Percentiles rank a stretch among this genome's conserved stretches.
These are phyloP conservation scores for Elephantulus edwardii DNA, from an alignment of 2,113 vertebrate genomes.

Conservation along the genomic window DNA sequence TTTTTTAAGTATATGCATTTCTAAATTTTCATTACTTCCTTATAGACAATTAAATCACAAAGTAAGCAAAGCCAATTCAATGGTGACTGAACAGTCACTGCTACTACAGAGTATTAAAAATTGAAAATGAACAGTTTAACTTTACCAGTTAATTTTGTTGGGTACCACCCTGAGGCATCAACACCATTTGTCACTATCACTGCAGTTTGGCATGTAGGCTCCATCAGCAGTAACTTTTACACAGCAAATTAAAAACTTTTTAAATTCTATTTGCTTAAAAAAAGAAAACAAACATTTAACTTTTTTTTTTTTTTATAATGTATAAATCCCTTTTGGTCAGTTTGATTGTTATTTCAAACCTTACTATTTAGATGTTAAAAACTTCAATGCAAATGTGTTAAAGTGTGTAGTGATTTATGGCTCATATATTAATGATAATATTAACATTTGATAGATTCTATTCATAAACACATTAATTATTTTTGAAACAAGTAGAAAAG, in stretches of 20 bases:
- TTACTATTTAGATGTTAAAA: not conserved
- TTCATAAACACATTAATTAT: not conserved
- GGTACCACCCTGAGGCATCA: conserved; percentile 74
- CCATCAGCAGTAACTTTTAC: not conserved
- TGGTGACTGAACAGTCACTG: conserved; percentile 66
- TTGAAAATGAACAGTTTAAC: conserved; percentile 72
- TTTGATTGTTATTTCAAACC: not conserved
- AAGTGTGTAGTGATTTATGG: not conserved
- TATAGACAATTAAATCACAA: conserved; percentile 79
- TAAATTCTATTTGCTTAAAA: not conserved
- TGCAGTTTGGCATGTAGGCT: conserved; percentile 22
- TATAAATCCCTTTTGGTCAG: not conserved
- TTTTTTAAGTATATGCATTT: conserved; percentile 34
- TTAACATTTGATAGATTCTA: not conserved
- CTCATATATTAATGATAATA: not conserved
- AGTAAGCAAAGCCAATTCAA: conserved; percentile 64
- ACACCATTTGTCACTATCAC: conserved; percentile 72
- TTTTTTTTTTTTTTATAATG: not conserved
- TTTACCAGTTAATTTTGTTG: conserved; percentile 77
- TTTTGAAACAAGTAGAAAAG: not conserved
- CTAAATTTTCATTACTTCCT: conserved; percentile 70
- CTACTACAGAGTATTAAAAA: conserved; percentile 69
- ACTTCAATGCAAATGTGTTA: not conserved
- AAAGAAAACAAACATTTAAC: conserved; percentile 51
- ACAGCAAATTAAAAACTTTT: conserved; percentile 46